These are phyloP conservation scores for Trichosurus vulpecula DNA, from an alignment of 2,797 vertebrate genomes.

Conservation along the genomic window DNA sequence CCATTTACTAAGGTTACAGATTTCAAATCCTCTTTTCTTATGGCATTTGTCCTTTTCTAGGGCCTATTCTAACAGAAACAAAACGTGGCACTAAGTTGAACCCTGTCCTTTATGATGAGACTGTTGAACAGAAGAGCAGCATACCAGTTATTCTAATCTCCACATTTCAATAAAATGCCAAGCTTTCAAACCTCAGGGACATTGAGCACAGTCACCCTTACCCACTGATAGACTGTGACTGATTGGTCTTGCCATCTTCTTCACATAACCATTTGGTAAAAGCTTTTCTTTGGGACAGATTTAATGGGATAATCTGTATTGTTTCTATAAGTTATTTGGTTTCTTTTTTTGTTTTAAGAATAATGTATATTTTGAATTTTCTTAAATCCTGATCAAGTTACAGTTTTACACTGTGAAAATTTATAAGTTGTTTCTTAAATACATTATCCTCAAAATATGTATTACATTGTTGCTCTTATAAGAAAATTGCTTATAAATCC, in stretches of 20 bases:
- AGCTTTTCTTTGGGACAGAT: conserved; percentile 53
- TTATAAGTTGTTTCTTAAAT: neutral
- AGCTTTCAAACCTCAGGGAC: conserved; percentile 60
- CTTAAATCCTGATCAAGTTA: neutral
- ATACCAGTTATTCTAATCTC: conserved; percentile 61
- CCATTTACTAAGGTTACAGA: conserved; percentile 68
- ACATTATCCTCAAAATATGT: neutral
- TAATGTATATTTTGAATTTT: neutral
- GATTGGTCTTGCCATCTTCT: conserved; percentile 47
- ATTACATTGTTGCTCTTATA: neutral
- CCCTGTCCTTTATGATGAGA: conserved; percentile 70
- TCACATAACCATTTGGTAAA: conserved; percentile 52
- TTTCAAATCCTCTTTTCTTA: conserved; percentile 70
- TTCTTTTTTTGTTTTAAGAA: neutral
- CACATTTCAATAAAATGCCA: conserved; percentile 72
- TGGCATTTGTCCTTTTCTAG: conserved; percentile 78
- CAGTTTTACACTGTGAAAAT: neutral
- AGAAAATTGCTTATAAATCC: neutral
- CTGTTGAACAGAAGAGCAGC: conserved; percentile 70
- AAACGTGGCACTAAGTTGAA: conserved; percentile 72
- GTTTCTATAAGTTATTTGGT: neutral
- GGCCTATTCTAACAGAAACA: conserved; percentile 76
- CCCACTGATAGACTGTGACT: neutral
- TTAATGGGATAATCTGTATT: neutral
- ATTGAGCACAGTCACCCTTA: conserved; percentile 35